Evolutionary conservation across 1,140 invertebrate genomes (phyloP).

Genomic region (Saccostrea echinata): DNA sequence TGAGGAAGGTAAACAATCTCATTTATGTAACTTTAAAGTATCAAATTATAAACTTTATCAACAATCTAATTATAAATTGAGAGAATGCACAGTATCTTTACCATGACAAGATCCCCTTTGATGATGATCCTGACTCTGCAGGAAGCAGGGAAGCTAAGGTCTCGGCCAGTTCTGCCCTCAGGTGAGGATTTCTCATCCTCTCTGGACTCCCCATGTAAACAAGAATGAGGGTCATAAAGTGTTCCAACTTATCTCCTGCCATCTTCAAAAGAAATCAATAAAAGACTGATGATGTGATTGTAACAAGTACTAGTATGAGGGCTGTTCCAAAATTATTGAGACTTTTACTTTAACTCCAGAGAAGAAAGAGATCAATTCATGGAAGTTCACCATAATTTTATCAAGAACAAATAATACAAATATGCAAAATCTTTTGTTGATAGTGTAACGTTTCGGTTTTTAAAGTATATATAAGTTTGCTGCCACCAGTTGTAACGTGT

Average conservation of each 20-base stretch:
- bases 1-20: too few relatives aligned
- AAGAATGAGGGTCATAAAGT: constrained; percentile 86
- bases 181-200: constrained; percentile 94
- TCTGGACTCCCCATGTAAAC: constrained; percentile 88
- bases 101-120: neutral
- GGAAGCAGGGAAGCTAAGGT: constrained; percentile 87
- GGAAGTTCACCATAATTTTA: too few relatives aligned
- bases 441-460: too few relatives aligned
- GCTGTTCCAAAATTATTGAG: too few relatives aligned
- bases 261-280: constrained; percentile 55
- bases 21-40: neutral
- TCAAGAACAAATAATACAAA: too few relatives aligned
- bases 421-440: too few relatives aligned
- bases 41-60: neutral
- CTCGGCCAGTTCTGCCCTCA: constrained; percentile 93
- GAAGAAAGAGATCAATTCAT: too few relatives aligned
- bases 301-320: too few relatives aligned
- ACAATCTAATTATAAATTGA: neutral
- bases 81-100: neutral
- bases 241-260: constrained; percentile 80
- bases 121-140: constrained; percentile 35
- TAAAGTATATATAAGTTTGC: too few relatives aligned
- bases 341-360: too few relatives aligned
- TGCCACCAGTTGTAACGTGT: too few relatives aligned
- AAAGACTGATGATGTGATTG: too few relatives aligned